Base-by-base conservation (phyloP, 1,140 invertebrate species). In the Thaumatotibia leucotreta region DNA sequence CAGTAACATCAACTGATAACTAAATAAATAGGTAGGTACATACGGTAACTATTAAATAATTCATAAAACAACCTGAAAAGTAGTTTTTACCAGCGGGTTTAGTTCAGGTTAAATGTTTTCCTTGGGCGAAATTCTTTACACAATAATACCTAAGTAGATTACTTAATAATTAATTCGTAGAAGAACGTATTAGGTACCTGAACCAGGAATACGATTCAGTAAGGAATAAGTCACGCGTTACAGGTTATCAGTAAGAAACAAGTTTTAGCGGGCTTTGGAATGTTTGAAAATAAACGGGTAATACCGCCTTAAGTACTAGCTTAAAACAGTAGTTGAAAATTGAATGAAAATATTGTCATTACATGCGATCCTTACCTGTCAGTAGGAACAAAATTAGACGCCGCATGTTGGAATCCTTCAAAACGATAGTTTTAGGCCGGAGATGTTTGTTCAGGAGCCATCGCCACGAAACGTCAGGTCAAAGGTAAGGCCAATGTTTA, bases 401-500 rank as follows among this genome's bases (percentile, higher is more conserved):
- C 81, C 79, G 77, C 88, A 91, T 91, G 67, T 78, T 84, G 79
- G 61, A 69, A 69, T 76, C 74, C 69, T 80, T 76, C 58, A 61
- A 67, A 61, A 68, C 67, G 67, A 65, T 65, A 68, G 70, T 68
- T 79, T 75, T 69, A 79, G 33, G 72, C 70, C 63, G 54, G 64
- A 68, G 69, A 68, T 67, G 65, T 69, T 69, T 80, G 75, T 61
- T 72, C 74, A 69, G 69, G 68, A 74, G 71, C 78, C 80, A 83
- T 79, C 77, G 71, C 75, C 31, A 63, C 77, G 82, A 78, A 70
- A 66, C 67, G 68, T 75, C 70, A 76, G 75, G 69, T 69, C 66
- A 77, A 75, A 71, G 74, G 68, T 75, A 73, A 79, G 66, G 72
- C 71, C 76, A 85, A 80, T 90, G 85, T 89, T 90, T 90, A 90